phyloP scores from a whole-genome alignment of 2,113 vertebrate species.

The Campylomormyrus numenius region DNA sequence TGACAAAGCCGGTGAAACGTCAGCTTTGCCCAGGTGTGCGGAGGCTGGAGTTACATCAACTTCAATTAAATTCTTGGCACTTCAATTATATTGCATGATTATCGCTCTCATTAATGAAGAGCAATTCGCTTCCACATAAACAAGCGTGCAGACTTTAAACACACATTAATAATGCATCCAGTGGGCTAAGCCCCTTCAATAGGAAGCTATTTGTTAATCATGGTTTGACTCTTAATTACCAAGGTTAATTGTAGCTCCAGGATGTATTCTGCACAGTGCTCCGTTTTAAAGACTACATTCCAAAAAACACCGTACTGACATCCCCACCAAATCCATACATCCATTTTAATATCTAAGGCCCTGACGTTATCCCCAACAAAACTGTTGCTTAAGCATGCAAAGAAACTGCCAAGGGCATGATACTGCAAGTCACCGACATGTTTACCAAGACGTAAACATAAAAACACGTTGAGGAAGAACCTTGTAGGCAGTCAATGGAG shows the following conservation, averaged over 20 bases:
- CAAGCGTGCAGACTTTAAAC: slow-evolving; percentile 32
- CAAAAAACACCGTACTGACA: slow-evolving; percentile 47
- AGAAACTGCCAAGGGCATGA: slow-evolving; percentile 19
- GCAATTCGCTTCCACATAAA: slow-evolving; percentile 28
- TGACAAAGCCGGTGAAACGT: slow-evolving; percentile 12
- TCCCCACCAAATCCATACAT: slow-evolving; percentile 41
- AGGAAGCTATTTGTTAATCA: slow-evolving; percentile 63
- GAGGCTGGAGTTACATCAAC: slow-evolving; percentile 23
- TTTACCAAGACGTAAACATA: background rate
- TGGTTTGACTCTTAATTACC: slow-evolving; percentile 62
- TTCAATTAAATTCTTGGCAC: slow-evolving; percentile 25
- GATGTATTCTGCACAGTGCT: slow-evolving; percentile 45
- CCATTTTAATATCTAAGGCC: slow-evolving; percentile 49
- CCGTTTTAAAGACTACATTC: slow-evolving; percentile 43
- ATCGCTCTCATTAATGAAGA: slow-evolving; percentile 29
- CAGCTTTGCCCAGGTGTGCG: slow-evolving; percentile 14
- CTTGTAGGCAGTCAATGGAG: background rate
- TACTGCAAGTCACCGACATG: slow-evolving; percentile 23
- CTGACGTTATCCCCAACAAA: slow-evolving; percentile 47
- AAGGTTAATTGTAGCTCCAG: slow-evolving; percentile 61
- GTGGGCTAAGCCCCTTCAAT: slow-evolving; percentile 55
- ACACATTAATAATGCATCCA: slow-evolving; percentile 46
- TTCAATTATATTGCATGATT: slow-evolving; percentile 25
- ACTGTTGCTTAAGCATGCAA: slow-evolving; percentile 36
- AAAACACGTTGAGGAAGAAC: background rate